These are phyloP conservation scores for Apostichopus californicus DNA, from an alignment of 35 echinoderm and acorn worm genomes.

Conservation along the genomic window DNA sequence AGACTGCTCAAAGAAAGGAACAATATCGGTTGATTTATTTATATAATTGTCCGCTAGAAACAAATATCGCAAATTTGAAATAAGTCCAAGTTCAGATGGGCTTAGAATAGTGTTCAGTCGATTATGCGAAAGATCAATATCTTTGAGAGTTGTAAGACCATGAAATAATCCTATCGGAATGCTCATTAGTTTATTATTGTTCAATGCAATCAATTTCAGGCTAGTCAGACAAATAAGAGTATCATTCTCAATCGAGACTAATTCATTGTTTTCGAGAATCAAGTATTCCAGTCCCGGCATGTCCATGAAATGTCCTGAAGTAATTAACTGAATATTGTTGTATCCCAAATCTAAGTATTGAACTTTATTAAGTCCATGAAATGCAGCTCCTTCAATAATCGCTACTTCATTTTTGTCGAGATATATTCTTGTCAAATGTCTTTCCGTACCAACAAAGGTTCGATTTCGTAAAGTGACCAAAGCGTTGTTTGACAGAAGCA, in stretches of 20 bases:
- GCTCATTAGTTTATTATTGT: not conserved
- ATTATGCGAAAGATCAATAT: not conserved
- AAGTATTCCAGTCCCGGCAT: not conserved
- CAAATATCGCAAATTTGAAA: not conserved
- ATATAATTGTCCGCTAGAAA: not conserved
- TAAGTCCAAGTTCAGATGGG: not conserved
- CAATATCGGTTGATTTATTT: not conserved
- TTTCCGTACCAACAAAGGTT: not conserved
- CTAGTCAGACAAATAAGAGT: not conserved
- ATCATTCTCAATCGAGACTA: not conserved
- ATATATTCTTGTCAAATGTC: not conserved
- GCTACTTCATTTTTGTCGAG: not conserved
- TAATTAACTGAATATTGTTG: not conserved
- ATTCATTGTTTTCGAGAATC: not conserved
- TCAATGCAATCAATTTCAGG: not conserved
- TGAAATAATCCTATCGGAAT: not conserved
- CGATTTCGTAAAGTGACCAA: not conserved
- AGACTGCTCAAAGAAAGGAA: not conserved
- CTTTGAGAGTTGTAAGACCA: not conserved
- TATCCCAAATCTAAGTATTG: not conserved
- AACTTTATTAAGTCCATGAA: not conserved
- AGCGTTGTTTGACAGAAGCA: not conserved
- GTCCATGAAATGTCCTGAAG: not conserved
- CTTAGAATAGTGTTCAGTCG: not conserved
- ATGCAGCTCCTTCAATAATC: not conserved